phyloP scores from a whole-genome alignment of 2,113 vertebrate genomes.

The Siniperca chuatsi region DNA sequence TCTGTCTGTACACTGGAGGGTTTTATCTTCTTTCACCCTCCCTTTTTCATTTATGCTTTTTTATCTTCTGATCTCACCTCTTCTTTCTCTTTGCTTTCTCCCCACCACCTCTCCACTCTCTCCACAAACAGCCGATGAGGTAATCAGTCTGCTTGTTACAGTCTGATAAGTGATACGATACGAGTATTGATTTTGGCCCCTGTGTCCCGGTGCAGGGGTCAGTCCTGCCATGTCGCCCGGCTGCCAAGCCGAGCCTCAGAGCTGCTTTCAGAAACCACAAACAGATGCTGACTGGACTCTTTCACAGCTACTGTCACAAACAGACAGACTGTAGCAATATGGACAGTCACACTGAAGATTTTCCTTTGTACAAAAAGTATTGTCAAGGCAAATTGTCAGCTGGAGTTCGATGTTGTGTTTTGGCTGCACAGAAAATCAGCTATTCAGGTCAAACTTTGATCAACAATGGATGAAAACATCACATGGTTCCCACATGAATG shows the following conservation, averaged over 20 bases:
- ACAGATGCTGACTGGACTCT: slow-evolving; percentile 58
- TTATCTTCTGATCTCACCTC: slow-evolving; percentile 16
- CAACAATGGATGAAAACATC: slow-evolving; percentile 28
- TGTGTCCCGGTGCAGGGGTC: slow-evolving; percentile 55
- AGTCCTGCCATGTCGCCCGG: slow-evolving; percentile 38
- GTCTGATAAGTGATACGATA: slow-evolving; percentile 71
- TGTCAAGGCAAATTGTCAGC: slow-evolving; percentile 13
- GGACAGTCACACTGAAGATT: slow-evolving; percentile 14
- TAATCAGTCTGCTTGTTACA: slow-evolving; percentile 64
- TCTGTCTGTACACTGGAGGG: background rate
- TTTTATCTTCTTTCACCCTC: background rate
- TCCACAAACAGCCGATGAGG: slow-evolving; percentile 43
- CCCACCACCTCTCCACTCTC: background rate
- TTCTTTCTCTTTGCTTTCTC: slow-evolving; percentile 6
- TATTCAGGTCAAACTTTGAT: slow-evolving; percentile 29
- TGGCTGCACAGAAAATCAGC: slow-evolving; percentile 13
- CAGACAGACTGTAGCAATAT: background rate
- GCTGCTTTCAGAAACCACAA: slow-evolving; percentile 32
- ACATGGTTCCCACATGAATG: background rate
- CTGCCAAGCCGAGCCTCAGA: slow-evolving; percentile 32
- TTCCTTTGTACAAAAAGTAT: slow-evolving; percentile 6
- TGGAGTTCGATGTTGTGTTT: slow-evolving; percentile 7
- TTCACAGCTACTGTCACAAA: slow-evolving; percentile 34
- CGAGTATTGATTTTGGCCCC: slow-evolving; percentile 72
- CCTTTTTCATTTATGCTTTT: slow-evolving; percentile 19